A percentile compares a stretch with the other conserved stretches of the same genome.
phyloP scores from a whole-genome alignment of 1,140 invertebrate genomes.

The Listronotus oregonensis region DNA sequence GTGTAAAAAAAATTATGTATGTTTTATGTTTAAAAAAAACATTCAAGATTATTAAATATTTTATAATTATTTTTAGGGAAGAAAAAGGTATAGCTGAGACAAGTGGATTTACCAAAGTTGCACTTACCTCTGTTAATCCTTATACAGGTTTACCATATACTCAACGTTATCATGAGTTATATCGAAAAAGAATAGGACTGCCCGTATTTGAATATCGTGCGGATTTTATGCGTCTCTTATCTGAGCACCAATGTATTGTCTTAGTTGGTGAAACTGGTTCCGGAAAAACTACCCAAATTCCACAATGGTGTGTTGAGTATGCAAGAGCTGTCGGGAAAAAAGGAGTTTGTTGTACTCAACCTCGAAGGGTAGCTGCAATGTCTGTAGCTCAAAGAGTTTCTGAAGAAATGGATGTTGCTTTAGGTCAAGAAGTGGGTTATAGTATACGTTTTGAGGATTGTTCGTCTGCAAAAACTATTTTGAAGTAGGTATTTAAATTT shows the following conservation, averaged over 20 bases:
- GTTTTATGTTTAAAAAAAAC: too few species aligned
- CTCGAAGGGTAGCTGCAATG: constrained; percentile 97
- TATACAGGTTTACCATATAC: constrained; percentile 79
- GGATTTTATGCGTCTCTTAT: constrained; percentile 92
- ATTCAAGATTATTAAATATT: too few species aligned
- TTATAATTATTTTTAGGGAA: constrained; percentile 45
- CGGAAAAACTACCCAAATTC: constrained; percentile 96
- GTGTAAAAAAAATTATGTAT: too few species aligned
- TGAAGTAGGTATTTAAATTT: constrained; percentile 59
- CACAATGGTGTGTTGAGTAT: constrained; percentile 93
- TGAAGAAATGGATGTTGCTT: constrained; percentile 97
- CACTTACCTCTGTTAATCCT: constrained; percentile 61
- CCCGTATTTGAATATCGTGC: constrained; percentile 98
- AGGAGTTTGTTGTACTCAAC: constrained; percentile 97
- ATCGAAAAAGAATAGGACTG: constrained; percentile 85
- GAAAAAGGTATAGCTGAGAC: constrained; percentile 44
- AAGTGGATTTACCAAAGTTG: constrained; percentile 52
- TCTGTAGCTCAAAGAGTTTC: constrained; percentile 97
- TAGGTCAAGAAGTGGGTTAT: constrained; percentile 97
- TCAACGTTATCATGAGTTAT: constrained; percentile 80
- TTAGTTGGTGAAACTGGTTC: constrained; percentile 96
- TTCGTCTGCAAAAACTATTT: constrained; percentile 89
- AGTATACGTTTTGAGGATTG: constrained; percentile 99
- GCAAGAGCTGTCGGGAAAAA: constrained; percentile 73
- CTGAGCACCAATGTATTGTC: constrained; percentile 89